Evolutionary conservation across 23 tunicate genomes (phyloP).

Genomic region (Pegea sp.): DNA sequence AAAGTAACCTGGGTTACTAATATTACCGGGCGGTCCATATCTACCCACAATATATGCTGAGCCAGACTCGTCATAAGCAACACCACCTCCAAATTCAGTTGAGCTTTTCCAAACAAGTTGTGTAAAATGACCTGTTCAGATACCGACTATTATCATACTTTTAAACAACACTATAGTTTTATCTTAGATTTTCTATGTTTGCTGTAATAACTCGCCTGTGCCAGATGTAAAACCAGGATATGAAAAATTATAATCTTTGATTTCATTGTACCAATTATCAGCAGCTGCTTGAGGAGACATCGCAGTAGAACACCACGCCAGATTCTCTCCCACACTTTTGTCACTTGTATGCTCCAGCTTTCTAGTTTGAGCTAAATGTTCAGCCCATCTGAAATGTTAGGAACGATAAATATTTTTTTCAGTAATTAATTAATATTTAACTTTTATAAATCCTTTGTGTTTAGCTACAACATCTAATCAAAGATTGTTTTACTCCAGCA

Average conservation of each 20-base stretch:
- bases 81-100: conserved; percentile 59
- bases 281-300: not conserved
- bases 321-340: conserved; percentile 35
- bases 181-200: no score
- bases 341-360: conserved; percentile 21
- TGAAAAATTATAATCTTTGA: not conserved
- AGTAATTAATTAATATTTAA: not conserved
- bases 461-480: no score
- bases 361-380: conserved; percentile 16
- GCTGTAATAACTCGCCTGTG: not conserved
- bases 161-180: no score
- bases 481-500: no score
- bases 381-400: conserved; percentile 30
- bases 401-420: not conserved
- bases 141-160: no score
- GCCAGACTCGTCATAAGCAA: conserved; percentile 14
- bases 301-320: conserved; percentile 23
- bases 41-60: conserved; percentile 45
- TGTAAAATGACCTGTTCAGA: conserved; percentile 90
- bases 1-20: conserved; percentile 19
- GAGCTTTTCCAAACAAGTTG: conserved; percentile 63
- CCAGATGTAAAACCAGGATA: not conserved
- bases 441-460: no score
- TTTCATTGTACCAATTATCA: not conserved
- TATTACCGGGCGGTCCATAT: conserved; percentile 52